Evolutionary conservation across 2,113 vertebrate genomes (phyloP), one percentile per base, ranked within the genome.

Genomic region (Dromas ardeola): DNA sequence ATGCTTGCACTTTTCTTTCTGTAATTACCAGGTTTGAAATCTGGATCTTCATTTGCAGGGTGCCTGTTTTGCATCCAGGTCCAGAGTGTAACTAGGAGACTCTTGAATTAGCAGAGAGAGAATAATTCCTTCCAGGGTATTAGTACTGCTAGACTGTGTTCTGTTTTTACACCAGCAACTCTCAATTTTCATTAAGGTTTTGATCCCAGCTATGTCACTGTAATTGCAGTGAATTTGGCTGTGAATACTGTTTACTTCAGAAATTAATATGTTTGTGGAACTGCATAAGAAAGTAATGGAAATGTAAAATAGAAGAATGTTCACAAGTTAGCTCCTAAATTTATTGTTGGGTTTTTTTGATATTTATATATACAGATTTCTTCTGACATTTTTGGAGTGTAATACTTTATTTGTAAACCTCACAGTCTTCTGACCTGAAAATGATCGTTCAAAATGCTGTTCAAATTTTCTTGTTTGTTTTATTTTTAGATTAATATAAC

Each of bases 91-190:
- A 67, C 8, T 26, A 86, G 76, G 72, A 94, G 83, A 92, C 49
- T 88, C 21, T 79, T 81, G 91, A 95, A 95, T 78, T 89, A 91
- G 69, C 56, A 69, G 52, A 36, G 50, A 76, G 70, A 58, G 30
- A 94, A 49, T 91, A 92, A 91, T 92, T 95, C 77, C 63, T 89
- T 92, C 69, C 89, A 88, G 77, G 66, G 36, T 79, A 40, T 84
- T 91, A 82, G 36, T 91, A 43, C 56, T 92, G 69, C 47, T 84
- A 71, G 90, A 50, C 70, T 77, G 47, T 73, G 43, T 61, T 90
- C 90, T 94, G 20, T 65, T 86, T 89, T 95, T 85, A 95, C 27
- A 95, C 77, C 69, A 96, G 71, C 47, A 86, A 11, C 69, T 78
- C 69, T 40, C 70, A 58, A 13, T 27, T 50, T 94, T 95, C 86